Percentiles rank a stretch among this genome's conserved stretches.
phyloP scores from a whole-genome alignment of 2,888 invertebrate species.

The Eupeodes latifasciatus region DNA sequence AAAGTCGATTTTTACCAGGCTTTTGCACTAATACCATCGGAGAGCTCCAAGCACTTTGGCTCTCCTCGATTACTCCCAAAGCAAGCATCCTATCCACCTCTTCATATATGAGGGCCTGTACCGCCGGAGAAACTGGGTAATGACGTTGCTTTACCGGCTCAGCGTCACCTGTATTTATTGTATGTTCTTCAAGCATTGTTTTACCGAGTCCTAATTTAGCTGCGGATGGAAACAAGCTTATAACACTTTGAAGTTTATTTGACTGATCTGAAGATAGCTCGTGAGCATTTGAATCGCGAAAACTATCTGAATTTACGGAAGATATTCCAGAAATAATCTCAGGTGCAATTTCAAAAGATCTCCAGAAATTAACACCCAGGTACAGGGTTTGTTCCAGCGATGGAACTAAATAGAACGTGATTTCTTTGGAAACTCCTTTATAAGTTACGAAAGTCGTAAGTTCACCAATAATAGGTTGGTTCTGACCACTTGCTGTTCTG shows the following conservation, averaged over 20 bases:
- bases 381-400: slow-evolving; percentile 3
- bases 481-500: not conserved
- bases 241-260: slow-evolving; percentile 1
- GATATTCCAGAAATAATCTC: slow-evolving; percentile 5
- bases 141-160: not conserved
- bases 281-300: slow-evolving; percentile 16
- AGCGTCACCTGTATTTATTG: not conserved
- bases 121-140: not conserved
- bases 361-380: slow-evolving; percentile 31
- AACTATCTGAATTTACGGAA: not conserved
- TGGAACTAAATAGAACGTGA: not conserved
- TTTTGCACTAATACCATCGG: not conserved
- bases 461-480: slow-evolving; percentile 17
- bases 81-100: not conserved
- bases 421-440: not conserved
- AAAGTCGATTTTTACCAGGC: not conserved
- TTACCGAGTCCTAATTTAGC: not conserved
- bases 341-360: slow-evolving; percentile 14
- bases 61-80: not conserved
- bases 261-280: not conserved
- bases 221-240: slow-evolving; percentile 17
- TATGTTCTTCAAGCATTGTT: not conserved
- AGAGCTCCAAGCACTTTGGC: not conserved
- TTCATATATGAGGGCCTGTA: not conserved
- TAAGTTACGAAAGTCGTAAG: not conserved